phyloP scores from a whole-genome alignment of 1,140 invertebrate species.

The Ganaspis sp. region DNA sequence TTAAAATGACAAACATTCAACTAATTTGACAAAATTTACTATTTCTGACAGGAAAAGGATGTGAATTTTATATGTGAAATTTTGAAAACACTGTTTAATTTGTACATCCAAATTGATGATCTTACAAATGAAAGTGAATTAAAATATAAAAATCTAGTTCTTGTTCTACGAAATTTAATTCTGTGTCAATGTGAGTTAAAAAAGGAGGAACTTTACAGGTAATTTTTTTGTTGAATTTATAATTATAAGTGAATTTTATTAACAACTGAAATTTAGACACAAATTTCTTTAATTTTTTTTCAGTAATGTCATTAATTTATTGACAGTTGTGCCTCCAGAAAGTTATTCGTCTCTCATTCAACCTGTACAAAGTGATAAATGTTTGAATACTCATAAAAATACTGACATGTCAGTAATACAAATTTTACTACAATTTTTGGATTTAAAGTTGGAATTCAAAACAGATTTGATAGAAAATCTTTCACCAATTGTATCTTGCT shows the following conservation, averaged over 20 bases:
- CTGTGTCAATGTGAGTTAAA: conserved; percentile 81
- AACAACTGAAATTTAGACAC: conserved; percentile 41
- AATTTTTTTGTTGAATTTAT: conserved; percentile 72
- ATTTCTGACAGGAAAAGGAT: conserved; percentile 79
- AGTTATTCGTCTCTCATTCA: conserved; percentile 59
- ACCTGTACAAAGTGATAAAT: conserved; percentile 34
- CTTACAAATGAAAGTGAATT: conserved; percentile 83
- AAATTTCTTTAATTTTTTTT: conserved; percentile 49
- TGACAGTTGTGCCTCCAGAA: conserved; percentile 64
- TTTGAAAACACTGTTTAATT: conserved; percentile 93
- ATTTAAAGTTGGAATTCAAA: conserved; percentile 73
- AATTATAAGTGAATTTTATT: conserved; percentile 77
- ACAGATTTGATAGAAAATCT: conserved; percentile 63
- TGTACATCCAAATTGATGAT: conserved; percentile 77
- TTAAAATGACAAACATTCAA: too few species aligned
- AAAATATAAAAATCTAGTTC: conserved; percentile 84
- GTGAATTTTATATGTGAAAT: conserved; percentile 87
- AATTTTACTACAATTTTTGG: conserved; percentile 79
- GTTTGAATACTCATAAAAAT: conserved; percentile 54
- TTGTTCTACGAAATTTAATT: conserved; percentile 84
- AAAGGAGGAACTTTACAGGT: conserved; percentile 84
- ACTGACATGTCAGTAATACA: conserved; percentile 79
- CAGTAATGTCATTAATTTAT: conserved; percentile 68
- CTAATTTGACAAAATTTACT: conserved; percentile 41
- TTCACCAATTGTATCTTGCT: conserved; percentile 65